phyloP scores from a whole-genome alignment of 2,888 invertebrate species.

The Cryptocephalus primarius region DNA sequence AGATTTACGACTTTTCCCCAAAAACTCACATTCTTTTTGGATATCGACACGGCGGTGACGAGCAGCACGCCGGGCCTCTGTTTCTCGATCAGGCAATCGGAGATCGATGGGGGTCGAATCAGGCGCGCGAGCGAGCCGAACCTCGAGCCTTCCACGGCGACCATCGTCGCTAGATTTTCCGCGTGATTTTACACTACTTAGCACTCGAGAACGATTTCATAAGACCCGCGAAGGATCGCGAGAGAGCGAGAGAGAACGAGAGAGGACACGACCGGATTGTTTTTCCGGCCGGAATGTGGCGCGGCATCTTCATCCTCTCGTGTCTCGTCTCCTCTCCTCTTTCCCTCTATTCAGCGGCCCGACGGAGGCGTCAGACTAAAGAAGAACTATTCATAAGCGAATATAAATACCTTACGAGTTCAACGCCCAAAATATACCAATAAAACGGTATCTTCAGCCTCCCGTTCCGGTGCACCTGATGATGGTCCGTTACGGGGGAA shows the following conservation, averaged over 20 bases:
- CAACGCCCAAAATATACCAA: conserved; percentile 6
- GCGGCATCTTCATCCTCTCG: not conserved
- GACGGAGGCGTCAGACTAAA: conserved; percentile 2
- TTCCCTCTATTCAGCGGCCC: too few species aligned
- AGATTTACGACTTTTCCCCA: too few species aligned
- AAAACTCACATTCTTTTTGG: conserved; percentile 27
- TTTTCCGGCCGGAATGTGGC: not conserved
- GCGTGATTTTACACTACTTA: not conserved
- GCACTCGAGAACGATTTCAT: not conserved
- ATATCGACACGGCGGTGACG: conserved; percentile 22
- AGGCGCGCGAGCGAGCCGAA: conserved; percentile 9
- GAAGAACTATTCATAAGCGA: conserved; percentile 17
- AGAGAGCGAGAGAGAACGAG: too few species aligned
- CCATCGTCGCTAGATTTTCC: conserved; percentile 18
- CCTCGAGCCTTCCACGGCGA: conserved; percentile 13
- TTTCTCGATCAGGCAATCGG: conserved; percentile 30
- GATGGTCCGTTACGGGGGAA: too few species aligned
- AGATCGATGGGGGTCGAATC: conserved; percentile 25
- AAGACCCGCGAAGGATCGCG: not conserved
- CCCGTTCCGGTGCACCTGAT: too few species aligned
- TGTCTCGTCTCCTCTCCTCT: too few species aligned
- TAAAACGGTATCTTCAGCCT: too few species aligned
- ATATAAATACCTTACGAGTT: conserved; percentile 24
- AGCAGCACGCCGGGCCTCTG: conserved; percentile 21
- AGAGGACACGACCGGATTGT: not conserved